Evolutionary conservation across 2,888 invertebrate species (phyloP).

Genomic region (Lasioglossum villosulum): DNA sequence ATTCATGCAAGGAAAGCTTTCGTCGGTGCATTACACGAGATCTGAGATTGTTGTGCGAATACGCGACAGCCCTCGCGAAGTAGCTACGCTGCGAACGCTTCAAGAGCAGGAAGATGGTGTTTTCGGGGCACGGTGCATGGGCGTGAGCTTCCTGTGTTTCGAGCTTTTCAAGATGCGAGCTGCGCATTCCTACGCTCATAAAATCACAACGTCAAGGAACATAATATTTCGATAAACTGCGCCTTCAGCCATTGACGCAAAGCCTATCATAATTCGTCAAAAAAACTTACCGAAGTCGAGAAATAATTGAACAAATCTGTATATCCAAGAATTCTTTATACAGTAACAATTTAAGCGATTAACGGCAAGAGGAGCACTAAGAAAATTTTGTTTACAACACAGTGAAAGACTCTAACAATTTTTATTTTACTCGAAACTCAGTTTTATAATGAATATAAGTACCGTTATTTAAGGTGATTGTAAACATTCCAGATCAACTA

Average conservation of each 20-base stretch:
- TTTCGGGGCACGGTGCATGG: slow-evolving; percentile 50
- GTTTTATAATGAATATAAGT: background rate
- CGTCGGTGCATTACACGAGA: slow-evolving; percentile 74
- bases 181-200: background rate
- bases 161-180: background rate
- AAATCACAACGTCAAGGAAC: background rate
- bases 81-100: slow-evolving; percentile 55
- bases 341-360: no score
- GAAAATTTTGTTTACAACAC: background rate
- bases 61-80: slow-evolving; percentile 62
- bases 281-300: no score
- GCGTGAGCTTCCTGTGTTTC: slow-evolving; percentile 29
- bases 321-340: no score
- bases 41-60: slow-evolving; percentile 75
- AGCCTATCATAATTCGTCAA: no score
- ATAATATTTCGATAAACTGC: background rate
- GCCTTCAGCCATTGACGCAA: background rate
- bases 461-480: background rate
- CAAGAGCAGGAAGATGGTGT: slow-evolving; percentile 44
- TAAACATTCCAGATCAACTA: background rate
- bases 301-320: no score
- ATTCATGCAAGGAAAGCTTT: slow-evolving; percentile 78
- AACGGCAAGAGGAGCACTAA: no score
- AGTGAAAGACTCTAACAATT: background rate
- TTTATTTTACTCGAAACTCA: background rate